Evolutionary conservation across 1,140 invertebrate genomes (phyloP).

Genomic region (Papilio aristodemus): DNA sequence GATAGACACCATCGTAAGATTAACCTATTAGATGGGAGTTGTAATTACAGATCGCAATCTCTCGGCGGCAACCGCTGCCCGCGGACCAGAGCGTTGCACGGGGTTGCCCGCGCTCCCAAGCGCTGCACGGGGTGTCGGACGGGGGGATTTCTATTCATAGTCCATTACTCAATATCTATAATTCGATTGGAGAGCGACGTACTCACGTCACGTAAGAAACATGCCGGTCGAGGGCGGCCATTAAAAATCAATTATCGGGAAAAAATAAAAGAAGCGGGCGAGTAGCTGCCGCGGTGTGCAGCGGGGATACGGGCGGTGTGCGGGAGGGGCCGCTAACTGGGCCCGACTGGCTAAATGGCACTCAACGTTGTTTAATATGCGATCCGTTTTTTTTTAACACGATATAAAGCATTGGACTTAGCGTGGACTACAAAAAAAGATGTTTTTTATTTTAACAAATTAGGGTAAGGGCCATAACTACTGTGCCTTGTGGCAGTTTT

Average conservation of each 20-base stretch:
- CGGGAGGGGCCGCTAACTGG: neutral
- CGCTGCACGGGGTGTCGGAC: too few relatives aligned
- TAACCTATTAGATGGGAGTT: neutral
- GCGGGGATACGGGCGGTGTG: neutral
- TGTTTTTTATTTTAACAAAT: neutral
- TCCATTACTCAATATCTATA: slow-evolving; percentile 29
- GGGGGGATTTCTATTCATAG: neutral
- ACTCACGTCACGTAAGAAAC: slow-evolving; percentile 33
- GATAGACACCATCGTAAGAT: neutral
- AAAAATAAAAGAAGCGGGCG: slow-evolving; percentile 47
- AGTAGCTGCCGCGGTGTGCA: slow-evolving; percentile 37
- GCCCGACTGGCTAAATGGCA: neutral
- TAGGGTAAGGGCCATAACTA: neutral
- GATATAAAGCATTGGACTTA: neutral
- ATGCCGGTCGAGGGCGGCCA: slow-evolving; percentile 38
- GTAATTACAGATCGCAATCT: slow-evolving; percentile 11
- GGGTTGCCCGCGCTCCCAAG: too few relatives aligned
- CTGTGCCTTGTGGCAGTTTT: neutral
- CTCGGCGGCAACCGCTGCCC: neutral
- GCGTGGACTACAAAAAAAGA: neutral
- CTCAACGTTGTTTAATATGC: neutral
- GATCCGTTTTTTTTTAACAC: neutral
- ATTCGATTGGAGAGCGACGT: slow-evolving; percentile 11
- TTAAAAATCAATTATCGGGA: slow-evolving; percentile 68
- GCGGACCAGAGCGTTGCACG: too few relatives aligned